phyloP scores from a whole-genome alignment of 2,797 vertebrate genomes.

The Megalops cyprinoides region DNA sequence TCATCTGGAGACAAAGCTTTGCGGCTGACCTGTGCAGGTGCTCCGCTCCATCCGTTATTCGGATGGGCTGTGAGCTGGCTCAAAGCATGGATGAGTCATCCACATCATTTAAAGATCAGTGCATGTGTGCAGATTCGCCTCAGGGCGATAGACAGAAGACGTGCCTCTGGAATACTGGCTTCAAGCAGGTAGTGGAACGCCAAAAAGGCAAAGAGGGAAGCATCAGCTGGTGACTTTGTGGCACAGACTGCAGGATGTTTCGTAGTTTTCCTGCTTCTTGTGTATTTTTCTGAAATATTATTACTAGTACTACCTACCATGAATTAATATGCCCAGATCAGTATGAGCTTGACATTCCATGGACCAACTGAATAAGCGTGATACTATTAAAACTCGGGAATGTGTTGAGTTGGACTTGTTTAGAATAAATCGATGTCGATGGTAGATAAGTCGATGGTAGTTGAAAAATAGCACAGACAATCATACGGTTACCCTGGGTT shows the following conservation, averaged over 20 bases:
- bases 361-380: neutral
- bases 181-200: too few species aligned
- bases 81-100: neutral
- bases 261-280: too few species aligned
- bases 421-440: neutral
- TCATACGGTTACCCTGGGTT: neutral
- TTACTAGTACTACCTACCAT: neutral
- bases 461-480: neutral
- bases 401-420: neutral
- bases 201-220: too few species aligned
- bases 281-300: neutral
- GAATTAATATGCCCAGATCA: neutral
- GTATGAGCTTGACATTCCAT: too few species aligned
- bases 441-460: neutral
- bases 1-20: too few species aligned
- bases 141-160: too few species aligned
- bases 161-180: neutral
- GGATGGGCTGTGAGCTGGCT: neutral
- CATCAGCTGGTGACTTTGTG: too few species aligned
- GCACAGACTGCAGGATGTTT: too few species aligned
- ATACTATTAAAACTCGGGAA: neutral
- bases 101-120: neutral
- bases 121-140: neutral
- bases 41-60: neutral
- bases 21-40: too few species aligned